Evolutionary conservation across 2,797 vertebrate genomes (phyloP).

Genomic region (Anniella stebbinsi): DNA sequence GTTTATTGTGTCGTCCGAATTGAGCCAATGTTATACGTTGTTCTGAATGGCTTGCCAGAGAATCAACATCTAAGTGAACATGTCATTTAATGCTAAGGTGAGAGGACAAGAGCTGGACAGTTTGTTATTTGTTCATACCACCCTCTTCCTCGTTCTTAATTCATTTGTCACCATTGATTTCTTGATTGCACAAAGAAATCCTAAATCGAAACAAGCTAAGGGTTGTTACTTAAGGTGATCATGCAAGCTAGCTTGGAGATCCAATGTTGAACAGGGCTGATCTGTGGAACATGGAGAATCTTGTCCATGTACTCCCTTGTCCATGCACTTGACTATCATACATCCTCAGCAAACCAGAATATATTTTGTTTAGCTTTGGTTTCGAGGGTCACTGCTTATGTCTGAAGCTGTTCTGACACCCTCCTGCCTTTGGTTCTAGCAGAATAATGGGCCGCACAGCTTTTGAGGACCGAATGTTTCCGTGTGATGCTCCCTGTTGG

Average conservation of each 20-base stretch:
- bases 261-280: background rate
- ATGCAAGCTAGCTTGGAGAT: background rate
- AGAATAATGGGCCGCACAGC: background rate
- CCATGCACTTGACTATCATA: fast-evolving
- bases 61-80: background rate
- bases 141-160: background rate
- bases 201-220: background rate
- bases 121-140: background rate
- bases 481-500: background rate
- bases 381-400: background rate
- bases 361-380: background rate
- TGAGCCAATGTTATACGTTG: background rate
- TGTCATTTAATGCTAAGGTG: background rate
- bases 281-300: background rate
- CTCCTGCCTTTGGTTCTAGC: background rate
- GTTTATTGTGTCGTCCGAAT: too few species aligned
- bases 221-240: background rate
- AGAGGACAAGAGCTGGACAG: background rate
- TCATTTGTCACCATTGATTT: background rate
- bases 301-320: background rate
- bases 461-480: conserved; percentile 12
- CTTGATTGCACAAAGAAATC: background rate
- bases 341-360: background rate
- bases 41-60: background rate
- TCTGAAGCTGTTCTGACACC: background rate